These are phyloP conservation scores for Ganaspis sp. DNA, from an alignment of 1,140 invertebrate species.

Conservation along the genomic window DNA sequence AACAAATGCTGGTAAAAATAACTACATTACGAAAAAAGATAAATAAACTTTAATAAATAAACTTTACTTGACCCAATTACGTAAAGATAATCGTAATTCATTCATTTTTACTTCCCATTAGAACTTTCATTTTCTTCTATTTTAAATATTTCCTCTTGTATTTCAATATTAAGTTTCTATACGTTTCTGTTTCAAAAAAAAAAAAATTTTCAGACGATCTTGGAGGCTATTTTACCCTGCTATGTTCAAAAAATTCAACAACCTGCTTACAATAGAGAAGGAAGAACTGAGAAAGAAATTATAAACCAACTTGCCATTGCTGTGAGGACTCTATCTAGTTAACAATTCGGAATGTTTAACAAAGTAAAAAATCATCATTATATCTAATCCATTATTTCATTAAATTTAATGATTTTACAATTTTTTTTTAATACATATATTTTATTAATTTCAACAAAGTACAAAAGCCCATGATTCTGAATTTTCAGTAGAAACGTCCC, in stretches of 20 bases:
- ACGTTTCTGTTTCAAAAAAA: too few relatives aligned
- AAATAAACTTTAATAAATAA: constrained; percentile 27
- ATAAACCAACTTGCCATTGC: constrained; percentile 94
- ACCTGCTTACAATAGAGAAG: constrained; percentile 91
- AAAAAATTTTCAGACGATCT: constrained; percentile 91
- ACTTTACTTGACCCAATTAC: too few relatives aligned
- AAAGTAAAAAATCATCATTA: constrained; percentile 81
- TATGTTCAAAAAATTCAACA: constrained; percentile 95
- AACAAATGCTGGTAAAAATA: constrained; percentile 94
- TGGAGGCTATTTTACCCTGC: constrained; percentile 97
- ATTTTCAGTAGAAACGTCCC: too few relatives aligned
- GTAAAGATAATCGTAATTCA: too few relatives aligned
- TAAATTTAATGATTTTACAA: too few relatives aligned
- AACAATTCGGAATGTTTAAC: constrained; percentile 97
- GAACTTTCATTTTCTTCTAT: too few relatives aligned
- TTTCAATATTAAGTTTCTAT: too few relatives aligned
- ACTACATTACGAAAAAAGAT: neutral
- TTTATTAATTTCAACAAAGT: too few relatives aligned
- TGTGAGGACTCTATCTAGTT: constrained; percentile 94
- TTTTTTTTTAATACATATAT: too few relatives aligned
- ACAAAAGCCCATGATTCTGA: too few relatives aligned
- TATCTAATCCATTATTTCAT: too few relatives aligned
- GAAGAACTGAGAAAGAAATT: constrained; percentile 95
- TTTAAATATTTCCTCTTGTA: neutral
- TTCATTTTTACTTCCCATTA: too few relatives aligned